Conservation (phyloP, 2,113 vertebrate genomes). For the Xenus cinereus region DNA sequence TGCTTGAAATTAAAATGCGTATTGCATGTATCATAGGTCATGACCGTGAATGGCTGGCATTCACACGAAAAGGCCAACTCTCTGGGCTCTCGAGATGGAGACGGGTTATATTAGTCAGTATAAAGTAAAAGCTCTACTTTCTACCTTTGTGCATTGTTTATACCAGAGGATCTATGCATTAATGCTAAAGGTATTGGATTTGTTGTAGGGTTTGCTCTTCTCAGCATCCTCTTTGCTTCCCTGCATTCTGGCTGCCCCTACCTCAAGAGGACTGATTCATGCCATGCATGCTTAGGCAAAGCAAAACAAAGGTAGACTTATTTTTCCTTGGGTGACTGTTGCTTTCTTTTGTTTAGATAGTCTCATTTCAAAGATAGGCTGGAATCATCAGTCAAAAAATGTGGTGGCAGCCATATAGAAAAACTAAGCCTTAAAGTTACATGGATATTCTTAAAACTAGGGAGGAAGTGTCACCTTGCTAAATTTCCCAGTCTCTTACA, state of each 20-base stretch:
- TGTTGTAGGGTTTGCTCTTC: neutral
- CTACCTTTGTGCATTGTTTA: neutral
- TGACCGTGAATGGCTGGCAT: neutral
- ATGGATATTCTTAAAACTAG: neutral
- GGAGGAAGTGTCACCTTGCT: neutral
- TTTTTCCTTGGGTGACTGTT: neutral
- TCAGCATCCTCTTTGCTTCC: neutral
- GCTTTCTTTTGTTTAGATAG: neutral
- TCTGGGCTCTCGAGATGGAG: neutral
- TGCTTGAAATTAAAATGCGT: neutral
- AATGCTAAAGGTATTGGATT: neutral
- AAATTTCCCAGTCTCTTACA: neutral
- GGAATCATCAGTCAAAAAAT: neutral
- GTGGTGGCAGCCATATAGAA: neutral
- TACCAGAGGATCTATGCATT: neutral
- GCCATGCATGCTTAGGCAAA: neutral
- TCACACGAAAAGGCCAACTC: neutral
- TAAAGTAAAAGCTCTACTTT: neutral
- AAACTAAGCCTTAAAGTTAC: neutral
- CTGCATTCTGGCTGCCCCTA: neutral
- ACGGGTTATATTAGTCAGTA: neutral
- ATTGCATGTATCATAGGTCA: neutral
- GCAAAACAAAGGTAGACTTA: neutral
- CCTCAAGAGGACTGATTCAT: neutral
- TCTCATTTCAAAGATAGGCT: neutral